phyloP scores from a whole-genome alignment of 2,113 vertebrate genomes.

The Thalassoma bifasciatum region DNA sequence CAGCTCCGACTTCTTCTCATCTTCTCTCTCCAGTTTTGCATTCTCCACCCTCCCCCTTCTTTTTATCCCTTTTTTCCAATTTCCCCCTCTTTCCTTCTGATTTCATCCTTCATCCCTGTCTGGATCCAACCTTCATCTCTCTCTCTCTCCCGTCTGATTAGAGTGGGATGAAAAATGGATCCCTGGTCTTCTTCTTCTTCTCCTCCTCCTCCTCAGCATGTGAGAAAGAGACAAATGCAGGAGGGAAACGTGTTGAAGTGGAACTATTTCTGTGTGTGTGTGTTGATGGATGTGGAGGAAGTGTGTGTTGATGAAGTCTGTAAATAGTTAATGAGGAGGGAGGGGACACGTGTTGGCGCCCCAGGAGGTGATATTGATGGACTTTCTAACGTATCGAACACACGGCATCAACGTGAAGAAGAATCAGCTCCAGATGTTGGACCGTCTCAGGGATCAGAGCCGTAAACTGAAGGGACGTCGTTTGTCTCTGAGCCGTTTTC shows the following conservation, averaged over 20 bases:
- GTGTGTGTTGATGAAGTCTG: constrained; percentile 35
- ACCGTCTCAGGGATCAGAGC: neutral
- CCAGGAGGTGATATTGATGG: constrained; percentile 12
- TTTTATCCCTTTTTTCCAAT: neutral
- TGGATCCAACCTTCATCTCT: constrained; percentile 18
- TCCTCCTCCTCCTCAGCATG: constrained; percentile 8
- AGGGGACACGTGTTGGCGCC: constrained; percentile 10
- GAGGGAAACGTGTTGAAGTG: constrained; percentile 20
- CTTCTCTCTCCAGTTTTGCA: neutral
- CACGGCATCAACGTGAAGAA: constrained; percentile 6
- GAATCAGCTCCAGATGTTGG: constrained; percentile 13
- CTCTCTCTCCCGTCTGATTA: constrained; percentile 33
- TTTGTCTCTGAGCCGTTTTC: no score
- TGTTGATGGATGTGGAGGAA: constrained; percentile 34
- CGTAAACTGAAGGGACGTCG: no score
- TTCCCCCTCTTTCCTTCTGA: neutral
- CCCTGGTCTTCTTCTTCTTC: constrained; percentile 13
- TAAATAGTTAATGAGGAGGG: constrained; percentile 62
- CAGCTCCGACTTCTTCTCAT: neutral
- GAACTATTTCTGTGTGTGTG: constrained; percentile 14
- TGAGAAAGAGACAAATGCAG: constrained; percentile 37
- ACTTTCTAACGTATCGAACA: neutral
- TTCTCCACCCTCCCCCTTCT: neutral
- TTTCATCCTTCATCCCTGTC: neutral
- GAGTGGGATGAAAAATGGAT: constrained; percentile 58